These are phyloP conservation scores for Zaprionus inermis DNA, from an alignment of 1,140 invertebrate species.

Conservation along the genomic window DNA sequence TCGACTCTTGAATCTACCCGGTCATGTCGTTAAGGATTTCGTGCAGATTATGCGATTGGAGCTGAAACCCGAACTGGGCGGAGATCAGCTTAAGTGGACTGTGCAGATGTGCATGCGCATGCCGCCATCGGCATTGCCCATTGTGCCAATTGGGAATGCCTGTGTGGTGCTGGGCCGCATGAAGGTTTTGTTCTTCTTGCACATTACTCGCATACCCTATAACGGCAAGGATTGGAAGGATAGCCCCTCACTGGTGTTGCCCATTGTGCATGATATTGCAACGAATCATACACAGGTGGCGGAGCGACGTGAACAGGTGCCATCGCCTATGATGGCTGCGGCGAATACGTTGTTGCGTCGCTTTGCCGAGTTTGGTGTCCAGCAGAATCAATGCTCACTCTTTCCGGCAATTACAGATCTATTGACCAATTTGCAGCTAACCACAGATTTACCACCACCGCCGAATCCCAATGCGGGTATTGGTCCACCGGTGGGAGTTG, in stretches of 20 bases:
- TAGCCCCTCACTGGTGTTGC: constrained; percentile 92
- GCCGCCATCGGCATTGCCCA: constrained; percentile 92
- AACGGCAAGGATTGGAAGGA: constrained; percentile 88
- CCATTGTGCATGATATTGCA: constrained; percentile 94
- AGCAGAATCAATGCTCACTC: constrained; percentile 91
- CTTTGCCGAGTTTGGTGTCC: constrained; percentile 87
- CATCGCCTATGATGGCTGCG: constrained; percentile 87
- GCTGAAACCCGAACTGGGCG: constrained; percentile 88
- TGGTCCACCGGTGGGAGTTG: constrained; percentile 64
- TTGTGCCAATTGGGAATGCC: constrained; percentile 93
- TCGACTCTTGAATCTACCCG: constrained; percentile 91
- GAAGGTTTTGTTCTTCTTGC: constrained; percentile 95
- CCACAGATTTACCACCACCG: constrained; percentile 87
- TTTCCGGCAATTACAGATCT: constrained; percentile 95
- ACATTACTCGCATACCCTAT: constrained; percentile 90
- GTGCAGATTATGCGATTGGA: constrained; percentile 94
- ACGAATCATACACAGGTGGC: constrained; percentile 94
- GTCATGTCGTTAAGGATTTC: constrained; percentile 95
- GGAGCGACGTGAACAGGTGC: constrained; percentile 89
- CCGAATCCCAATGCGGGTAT: constrained; percentile 66
- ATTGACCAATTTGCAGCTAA: constrained; percentile 90
- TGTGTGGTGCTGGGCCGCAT: constrained; percentile 92
- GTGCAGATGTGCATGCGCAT: constrained; percentile 96
- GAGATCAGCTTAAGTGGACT: constrained; percentile 89
- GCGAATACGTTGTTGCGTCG: constrained; percentile 88